A percentile compares a stretch with the other conserved stretches of the same genome.
Conservation (phyloP, 2,888 invertebrate species). For the Eupithecia inturbata region DNA sequence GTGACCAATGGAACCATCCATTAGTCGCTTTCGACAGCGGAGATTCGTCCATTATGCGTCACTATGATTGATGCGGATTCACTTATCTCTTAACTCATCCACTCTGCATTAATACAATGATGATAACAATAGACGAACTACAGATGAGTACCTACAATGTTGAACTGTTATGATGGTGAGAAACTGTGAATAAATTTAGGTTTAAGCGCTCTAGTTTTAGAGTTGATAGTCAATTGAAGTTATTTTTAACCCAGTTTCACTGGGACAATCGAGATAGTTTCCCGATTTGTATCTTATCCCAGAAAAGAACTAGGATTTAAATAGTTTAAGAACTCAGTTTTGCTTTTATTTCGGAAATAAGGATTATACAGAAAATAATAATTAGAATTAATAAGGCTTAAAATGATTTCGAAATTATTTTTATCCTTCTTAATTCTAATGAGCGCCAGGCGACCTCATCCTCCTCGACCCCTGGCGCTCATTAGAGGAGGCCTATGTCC, state of each 20-base stretch:
- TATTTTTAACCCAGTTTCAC: not conserved
- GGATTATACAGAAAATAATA: too few relatives aligned
- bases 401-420: too few relatives aligned
- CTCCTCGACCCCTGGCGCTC: too few relatives aligned
- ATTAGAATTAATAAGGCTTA: too few relatives aligned
- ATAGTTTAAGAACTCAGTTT: not conserved
- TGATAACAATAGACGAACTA: slow-evolving; percentile 5
- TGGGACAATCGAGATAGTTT: not conserved
- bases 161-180: not conserved
- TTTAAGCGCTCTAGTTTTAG: not conserved
- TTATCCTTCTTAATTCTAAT: too few relatives aligned
- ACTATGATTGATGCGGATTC: slow-evolving; percentile 9
- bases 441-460: too few relatives aligned
- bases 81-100: slow-evolving; percentile 9
- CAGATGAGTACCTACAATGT: not conserved
- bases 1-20: not conserved
- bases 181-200: not conserved
- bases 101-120: slow-evolving; percentile 7
- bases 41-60: not conserved
- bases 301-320: not conserved
- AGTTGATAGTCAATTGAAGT: not conserved
- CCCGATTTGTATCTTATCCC: not conserved
- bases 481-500: too few relatives aligned
- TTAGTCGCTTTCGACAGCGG: slow-evolving; percentile 1
- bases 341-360: not conserved